Percentiles rank a stretch among this genome's conserved stretches.
These are phyloP conservation scores for Ramphastos sulfuratus DNA, from an alignment of 2,113 vertebrate genomes.

Conservation along the genomic window DNA sequence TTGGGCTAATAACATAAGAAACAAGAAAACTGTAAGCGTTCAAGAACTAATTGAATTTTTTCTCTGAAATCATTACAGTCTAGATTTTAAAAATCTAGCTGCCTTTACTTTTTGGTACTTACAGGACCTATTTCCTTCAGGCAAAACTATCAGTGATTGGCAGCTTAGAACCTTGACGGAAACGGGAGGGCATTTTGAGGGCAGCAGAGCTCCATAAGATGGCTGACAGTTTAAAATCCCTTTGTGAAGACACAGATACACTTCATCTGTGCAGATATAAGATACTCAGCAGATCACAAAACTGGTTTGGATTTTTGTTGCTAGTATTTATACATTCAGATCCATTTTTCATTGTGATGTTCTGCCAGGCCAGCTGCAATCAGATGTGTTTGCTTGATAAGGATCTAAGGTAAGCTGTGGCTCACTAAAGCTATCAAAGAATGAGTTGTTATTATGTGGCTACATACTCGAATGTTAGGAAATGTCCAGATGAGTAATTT, in stretches of 20 bases:
- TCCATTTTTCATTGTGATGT: background rate
- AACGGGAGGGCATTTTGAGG: background rate
- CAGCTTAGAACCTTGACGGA: background rate
- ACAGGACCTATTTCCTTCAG: background rate
- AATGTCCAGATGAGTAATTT: background rate
- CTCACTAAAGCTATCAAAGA: background rate
- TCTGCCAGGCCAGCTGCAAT: background rate
- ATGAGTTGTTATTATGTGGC: background rate
- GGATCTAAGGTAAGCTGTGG: background rate
- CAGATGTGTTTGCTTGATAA: background rate
- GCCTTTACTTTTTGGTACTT: background rate
- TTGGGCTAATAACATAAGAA: background rate
- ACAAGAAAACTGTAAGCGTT: background rate
- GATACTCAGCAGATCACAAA: background rate
- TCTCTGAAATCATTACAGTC: background rate
- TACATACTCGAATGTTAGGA: background rate
- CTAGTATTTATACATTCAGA: background rate
- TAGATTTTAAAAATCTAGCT: background rate
- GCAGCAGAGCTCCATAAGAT: background rate
- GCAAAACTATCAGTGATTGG: background rate
- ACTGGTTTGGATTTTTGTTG: background rate
- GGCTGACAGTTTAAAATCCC: background rate
- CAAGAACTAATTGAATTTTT: background rate
- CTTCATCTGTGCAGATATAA: background rate
- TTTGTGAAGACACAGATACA: background rate